Evolutionary conservation across 2,888 invertebrate species (phyloP), one percentile per base, ranked within the genome.

Genomic region (Drosophila nr. fundita): DNA sequence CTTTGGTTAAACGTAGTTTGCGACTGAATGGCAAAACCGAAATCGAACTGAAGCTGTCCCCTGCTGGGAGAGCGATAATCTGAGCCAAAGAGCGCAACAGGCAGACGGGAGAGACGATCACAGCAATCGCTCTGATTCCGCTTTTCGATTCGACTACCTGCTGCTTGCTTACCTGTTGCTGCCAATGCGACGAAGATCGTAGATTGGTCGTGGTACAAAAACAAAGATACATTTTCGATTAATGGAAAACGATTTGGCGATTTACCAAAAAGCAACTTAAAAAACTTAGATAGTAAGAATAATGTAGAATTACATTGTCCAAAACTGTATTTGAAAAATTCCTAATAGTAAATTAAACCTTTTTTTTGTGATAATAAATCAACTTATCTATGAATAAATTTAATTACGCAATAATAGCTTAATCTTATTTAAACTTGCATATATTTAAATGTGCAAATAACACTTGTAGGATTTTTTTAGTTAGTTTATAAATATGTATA

Each of bases 1-100:
- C 87, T 85, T 89, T 79, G 89, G 80, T 76, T 67, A 78, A 72
- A 75, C 86, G 87, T 81, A 82, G 60, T 78, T 85, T 85, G 88
- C 78, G 88, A 89, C 78, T 87, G 83, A 82, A 71, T 71, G 49
- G 52, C 63, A 66, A 71, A 61, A 61, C 60, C 60, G 53, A 72
- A 69, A 76, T 67, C 77, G 73, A 76, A 69, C 49, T 73, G 66
- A 80, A 68, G 76, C 71, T 68, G 76, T 55, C 68, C 62, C 55
- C 27, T 27, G 27, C 27, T 63, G 21, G 57, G 65, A 57, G 77
- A 27, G 52, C 34, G 42, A 40, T 52, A 42, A 80, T 76, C 80
- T 73, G 66, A 42, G 54, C 29, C 29, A 29, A 63, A 62, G 62
- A 70, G 60, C 27, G 55, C 21, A 34, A 60, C 24, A 24, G 15